Base-by-base conservation (phyloP, 2,113 vertebrate species). In the Anoplopoma fimbria region DNA sequence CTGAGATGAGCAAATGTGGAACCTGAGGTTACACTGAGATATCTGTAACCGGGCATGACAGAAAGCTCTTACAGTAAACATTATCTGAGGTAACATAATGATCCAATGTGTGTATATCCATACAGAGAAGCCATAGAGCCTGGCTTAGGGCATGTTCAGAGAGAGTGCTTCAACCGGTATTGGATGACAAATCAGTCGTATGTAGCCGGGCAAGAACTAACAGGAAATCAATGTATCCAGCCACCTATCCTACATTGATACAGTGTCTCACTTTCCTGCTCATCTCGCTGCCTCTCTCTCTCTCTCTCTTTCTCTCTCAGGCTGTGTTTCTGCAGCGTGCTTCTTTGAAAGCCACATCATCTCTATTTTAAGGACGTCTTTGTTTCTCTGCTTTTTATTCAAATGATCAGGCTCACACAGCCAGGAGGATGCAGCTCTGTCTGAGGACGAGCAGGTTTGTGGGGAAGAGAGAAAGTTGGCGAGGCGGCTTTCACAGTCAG, bases 191-290 rank as follows among this genome's bases (percentile, higher is more conserved):
- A 85, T 87, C 63, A 83, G 79, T 68, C 21, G 36, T 79, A 62
- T 34, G 61, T 82, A 87, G 82, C 83, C n/a, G 34, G 73, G 76
- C 67, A 82, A 90, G 86, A 91, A 69, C 81, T 62, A 92, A 84
- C 89, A 92, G 83, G 75, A 89, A 95, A 93, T 93, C 93, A 81
- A 92, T 93, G 75, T 40, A 76, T 84, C 78, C 78, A 83, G 82
- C 83, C 87, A 85, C 85, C 89, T 92, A 79, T 79, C 61, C 80
- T 57, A 73, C 86, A 91, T 91, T 87, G 87, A 83, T 90, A 79
- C 81, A 74, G 42, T 78, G 85, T 88, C 84, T 89, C 78, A 64
- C 69, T 70, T 86, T 79, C 84, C 72, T 79, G 69, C 72, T 88
- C 63, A 23, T 87, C 14, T 57, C 0, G 2, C 51, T 27, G 57